Base-by-base conservation (phyloP, 1,140 invertebrate species). In the Tetragonula clypearis region DNA sequence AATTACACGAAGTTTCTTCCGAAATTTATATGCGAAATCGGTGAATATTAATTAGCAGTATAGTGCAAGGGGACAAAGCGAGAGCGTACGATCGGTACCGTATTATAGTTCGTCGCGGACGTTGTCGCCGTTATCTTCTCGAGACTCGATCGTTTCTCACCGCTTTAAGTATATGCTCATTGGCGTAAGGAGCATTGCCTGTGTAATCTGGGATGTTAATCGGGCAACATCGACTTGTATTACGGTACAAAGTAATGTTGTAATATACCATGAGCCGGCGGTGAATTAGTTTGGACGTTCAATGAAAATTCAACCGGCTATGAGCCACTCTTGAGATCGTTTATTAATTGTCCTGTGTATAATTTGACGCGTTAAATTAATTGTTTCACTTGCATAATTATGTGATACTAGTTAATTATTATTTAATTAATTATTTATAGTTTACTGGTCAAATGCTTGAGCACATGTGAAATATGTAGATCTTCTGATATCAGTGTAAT, bases 111-210 rank as follows among this genome's bases (percentile, higher is more conserved):
- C 79, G 76, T 79, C 82, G 79, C 68, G 55, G 62, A 35, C 81
- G 80, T 69, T 82, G 66, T 79, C 85, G 74, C 71, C 72, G 76
- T 88, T 90, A 90, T 91, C 89, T 83, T 60, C 65, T 69, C 71
- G 62, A 71, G 77, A 23, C 72, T 75, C 84, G 85, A 90, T 89
- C 85, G 85, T 91, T 92, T 90, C 89, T 92, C 87, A 91, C 86
- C 87, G 82, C 79, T 55, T 49, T 77, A 89, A 88, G 72, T 83
- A 86, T 77, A 77, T 73, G 66, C 88, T 89, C 84, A 88, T 79
- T 80, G 84, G 87, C 79, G 84, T 81, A 85, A 88, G 72, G 41
- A 80, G 73, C 77, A 26, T 65, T 73, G 78, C 30, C 49, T 74
- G 74, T 62, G 82, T 58, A 88, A 88, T 87, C 87, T 87, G 55